These are phyloP conservation scores for Athalia rosae DNA, from an alignment of 2,888 invertebrate species.

Conservation along the genomic window DNA sequence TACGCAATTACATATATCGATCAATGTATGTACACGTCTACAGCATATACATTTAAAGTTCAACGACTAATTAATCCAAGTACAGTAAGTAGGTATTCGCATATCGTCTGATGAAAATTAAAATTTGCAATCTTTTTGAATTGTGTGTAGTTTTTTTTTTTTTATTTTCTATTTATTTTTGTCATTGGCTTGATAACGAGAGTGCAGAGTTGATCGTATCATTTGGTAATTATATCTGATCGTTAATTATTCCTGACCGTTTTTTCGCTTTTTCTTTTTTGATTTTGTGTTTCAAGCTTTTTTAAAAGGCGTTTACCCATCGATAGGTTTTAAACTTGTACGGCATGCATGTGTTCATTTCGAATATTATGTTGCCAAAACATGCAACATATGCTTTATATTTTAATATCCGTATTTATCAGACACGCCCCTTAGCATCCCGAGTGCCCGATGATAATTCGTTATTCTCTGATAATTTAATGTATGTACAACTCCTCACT, in stretches of 20 bases:
- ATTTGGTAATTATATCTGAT: neutral
- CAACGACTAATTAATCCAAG: neutral
- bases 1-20: conserved; percentile 1
- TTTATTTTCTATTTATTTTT: neutral
- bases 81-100: neutral
- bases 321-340: neutral
- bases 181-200: neutral
- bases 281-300: no score
- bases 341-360: no score
- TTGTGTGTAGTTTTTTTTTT: neutral
- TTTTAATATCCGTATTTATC: neutral
- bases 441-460: neutral
- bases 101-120: neutral
- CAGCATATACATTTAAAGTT: neutral
- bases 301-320: no score
- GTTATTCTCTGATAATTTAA: neutral
- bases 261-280: neutral
- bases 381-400: neutral
- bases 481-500: neutral
- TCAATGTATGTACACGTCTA: neutral
- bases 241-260: neutral
- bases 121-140: neutral
- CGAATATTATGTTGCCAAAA: neutral
- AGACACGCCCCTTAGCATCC: neutral
- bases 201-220: neutral